phyloP scores from a whole-genome alignment of 2,113 vertebrate species.

The Paraplagusia blochii region DNA sequence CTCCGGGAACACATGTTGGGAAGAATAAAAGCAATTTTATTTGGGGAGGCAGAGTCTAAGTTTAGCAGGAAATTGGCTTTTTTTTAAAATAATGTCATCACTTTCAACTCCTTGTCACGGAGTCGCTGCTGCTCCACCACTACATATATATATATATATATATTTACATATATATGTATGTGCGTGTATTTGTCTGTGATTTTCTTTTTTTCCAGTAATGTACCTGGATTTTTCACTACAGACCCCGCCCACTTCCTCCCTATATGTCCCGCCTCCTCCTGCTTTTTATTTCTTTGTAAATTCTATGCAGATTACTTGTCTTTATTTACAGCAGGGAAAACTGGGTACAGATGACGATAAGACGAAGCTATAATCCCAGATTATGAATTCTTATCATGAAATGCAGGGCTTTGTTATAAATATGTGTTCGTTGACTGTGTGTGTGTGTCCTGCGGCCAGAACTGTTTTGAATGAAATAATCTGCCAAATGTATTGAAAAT shows the following conservation, averaged over 20 bases:
- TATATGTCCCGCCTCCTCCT: slow-evolving; percentile 12
- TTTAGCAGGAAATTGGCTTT: slow-evolving; percentile 84
- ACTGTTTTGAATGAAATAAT: slow-evolving; percentile 29
- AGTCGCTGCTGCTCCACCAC: slow-evolving; percentile 22
- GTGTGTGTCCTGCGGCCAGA: slow-evolving; percentile 17
- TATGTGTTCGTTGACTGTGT: slow-evolving; percentile 38
- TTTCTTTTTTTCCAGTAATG: slow-evolving; percentile 60
- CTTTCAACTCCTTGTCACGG: slow-evolving; percentile 26
- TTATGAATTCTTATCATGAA: slow-evolving; percentile 79
- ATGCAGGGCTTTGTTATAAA: slow-evolving; percentile 66
- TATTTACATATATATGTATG: slow-evolving; percentile 24
- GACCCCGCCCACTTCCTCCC: slow-evolving; percentile 15
- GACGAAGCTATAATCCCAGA: slow-evolving; percentile 79
- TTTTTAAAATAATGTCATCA: slow-evolving; percentile 75
- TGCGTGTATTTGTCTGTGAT: no score
- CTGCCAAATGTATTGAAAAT: no score
- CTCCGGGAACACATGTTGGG: slow-evolving; percentile 86
- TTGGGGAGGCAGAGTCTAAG: slow-evolving; percentile 81
- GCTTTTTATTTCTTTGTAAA: slow-evolving; percentile 34
- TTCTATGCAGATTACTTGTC: slow-evolving; percentile 72
- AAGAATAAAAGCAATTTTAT: slow-evolving; percentile 92
- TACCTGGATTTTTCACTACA: slow-evolving; percentile 73
- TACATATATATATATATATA: slow-evolving; percentile 12
- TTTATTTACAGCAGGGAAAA: slow-evolving; percentile 67
- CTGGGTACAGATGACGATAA: slow-evolving; percentile 76